Percentiles rank a stretch among this genome's conserved stretches.
These are phyloP conservation scores for Tragelaphus strepsiceros DNA, from an alignment of 2,113 vertebrate species.

Conservation along the genomic window DNA sequence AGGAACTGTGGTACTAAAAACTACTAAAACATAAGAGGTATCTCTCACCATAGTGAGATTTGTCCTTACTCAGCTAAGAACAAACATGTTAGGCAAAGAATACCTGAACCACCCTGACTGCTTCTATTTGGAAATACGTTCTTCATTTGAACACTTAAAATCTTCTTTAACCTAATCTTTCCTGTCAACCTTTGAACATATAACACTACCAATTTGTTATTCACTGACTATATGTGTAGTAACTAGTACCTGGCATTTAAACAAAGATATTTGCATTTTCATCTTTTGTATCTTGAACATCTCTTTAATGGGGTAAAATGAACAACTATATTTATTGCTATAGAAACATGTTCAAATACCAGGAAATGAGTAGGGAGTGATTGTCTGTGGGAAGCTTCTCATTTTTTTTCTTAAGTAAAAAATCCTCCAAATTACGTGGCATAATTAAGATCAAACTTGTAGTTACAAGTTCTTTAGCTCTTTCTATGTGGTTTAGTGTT, in stretches of 20 bases:
- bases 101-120: neutral
- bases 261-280: neutral
- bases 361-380: neutral
- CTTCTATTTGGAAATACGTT: neutral
- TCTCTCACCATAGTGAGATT: neutral
- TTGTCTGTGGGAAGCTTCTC: neutral
- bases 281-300: neutral
- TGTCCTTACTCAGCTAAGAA: neutral
- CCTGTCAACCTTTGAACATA: neutral
- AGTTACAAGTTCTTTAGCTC: constrained; percentile 23
- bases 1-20: neutral
- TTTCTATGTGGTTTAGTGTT: constrained; percentile 32
- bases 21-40: neutral
- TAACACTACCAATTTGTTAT: neutral
- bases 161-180: neutral
- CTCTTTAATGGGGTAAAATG: neutral
- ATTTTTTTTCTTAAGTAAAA: neutral
- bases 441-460: constrained; percentile 48
- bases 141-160: neutral
- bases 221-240: neutral
- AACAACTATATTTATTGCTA: neutral
- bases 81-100: neutral
- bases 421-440: neutral
- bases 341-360: neutral
- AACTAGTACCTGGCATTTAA: neutral